Evolutionary conservation across 23 tunicate species (phyloP).

Genomic region (Halocynthia roretzi): DNA sequence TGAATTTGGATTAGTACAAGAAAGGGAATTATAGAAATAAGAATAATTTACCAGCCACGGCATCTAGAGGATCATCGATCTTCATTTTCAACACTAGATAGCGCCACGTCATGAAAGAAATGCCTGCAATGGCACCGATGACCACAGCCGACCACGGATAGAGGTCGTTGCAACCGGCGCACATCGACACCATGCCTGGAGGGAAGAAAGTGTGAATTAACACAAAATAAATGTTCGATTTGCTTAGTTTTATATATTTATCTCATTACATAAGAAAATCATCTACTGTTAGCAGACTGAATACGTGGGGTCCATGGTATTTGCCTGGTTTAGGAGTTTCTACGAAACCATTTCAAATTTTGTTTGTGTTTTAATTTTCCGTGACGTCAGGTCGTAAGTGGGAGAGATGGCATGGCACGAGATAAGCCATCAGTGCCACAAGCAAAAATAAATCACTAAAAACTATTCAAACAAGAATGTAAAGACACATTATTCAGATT

Average conservation of each 20-base stretch:
- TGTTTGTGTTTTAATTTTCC: too few relatives aligned
- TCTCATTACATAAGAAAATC: not conserved
- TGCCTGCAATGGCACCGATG: slow-evolving; percentile 30
- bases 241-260: too few relatives aligned
- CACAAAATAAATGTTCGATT: too few relatives aligned
- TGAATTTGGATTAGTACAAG: too few relatives aligned
- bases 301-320: too few relatives aligned
- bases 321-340: too few relatives aligned
- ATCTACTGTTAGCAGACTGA: too few relatives aligned
- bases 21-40: too few relatives aligned
- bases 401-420: too few relatives aligned
- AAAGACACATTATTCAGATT: not conserved
- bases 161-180: slow-evolving; percentile 39
- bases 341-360: too few relatives aligned
- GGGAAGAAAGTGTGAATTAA: not conserved
- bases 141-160: slow-evolving; percentile 37
- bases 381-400: too few relatives aligned
- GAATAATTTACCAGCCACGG: slow-evolving; percentile 14
- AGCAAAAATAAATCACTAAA: not conserved
- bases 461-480: not conserved
- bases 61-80: slow-evolving; percentile 43
- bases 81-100: slow-evolving; percentile 15
- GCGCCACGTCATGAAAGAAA: slow-evolving; percentile 13
- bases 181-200: slow-evolving; percentile 45
- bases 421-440: too few relatives aligned